Conservation (phyloP, 2,888 invertebrate species). For the Microdon myrmicae region DNA sequence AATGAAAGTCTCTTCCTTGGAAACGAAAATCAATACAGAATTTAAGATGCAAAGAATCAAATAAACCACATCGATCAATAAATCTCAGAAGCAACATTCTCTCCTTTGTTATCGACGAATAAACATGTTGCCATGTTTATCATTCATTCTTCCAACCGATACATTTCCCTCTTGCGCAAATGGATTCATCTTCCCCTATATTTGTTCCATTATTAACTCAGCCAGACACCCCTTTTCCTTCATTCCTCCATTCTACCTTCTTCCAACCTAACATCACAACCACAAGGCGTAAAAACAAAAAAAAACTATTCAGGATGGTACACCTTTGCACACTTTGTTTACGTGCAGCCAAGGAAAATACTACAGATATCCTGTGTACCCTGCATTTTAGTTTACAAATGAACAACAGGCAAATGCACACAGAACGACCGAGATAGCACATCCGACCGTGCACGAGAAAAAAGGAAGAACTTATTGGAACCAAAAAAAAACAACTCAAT, state of each 20-base stretch:
- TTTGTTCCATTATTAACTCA: no score
- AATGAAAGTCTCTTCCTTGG: no score
- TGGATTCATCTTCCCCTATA: slow-evolving; percentile 7
- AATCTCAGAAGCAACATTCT: slow-evolving; percentile 34
- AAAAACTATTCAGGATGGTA: slow-evolving; percentile 39
- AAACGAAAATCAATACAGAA: slow-evolving; percentile 8
- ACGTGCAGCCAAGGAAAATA: no score
- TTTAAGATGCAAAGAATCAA: background rate
- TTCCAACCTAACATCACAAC: slow-evolving; percentile 7
- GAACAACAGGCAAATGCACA: slow-evolving; percentile 25
- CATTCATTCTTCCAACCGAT: slow-evolving; percentile 14
- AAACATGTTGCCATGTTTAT: slow-evolving; percentile 29
- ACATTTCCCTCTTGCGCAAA: slow-evolving; percentile 8
- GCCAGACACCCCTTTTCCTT: no score
- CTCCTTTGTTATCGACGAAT: slow-evolving; percentile 15
- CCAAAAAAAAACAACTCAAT: slow-evolving; percentile 12
- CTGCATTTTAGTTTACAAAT: no score
- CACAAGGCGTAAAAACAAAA: no score
- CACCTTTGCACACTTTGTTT: slow-evolving; percentile 17
- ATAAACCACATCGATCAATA: slow-evolving; percentile 16
- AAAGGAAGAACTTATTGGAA: background rate
- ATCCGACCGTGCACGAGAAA: slow-evolving; percentile 5
- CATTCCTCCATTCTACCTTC: no score
- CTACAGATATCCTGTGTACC: no score
- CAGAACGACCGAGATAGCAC: slow-evolving; percentile 11